Evolutionary conservation across 2,113 vertebrate species (phyloP).

Genomic region (Scortum barcoo): DNA sequence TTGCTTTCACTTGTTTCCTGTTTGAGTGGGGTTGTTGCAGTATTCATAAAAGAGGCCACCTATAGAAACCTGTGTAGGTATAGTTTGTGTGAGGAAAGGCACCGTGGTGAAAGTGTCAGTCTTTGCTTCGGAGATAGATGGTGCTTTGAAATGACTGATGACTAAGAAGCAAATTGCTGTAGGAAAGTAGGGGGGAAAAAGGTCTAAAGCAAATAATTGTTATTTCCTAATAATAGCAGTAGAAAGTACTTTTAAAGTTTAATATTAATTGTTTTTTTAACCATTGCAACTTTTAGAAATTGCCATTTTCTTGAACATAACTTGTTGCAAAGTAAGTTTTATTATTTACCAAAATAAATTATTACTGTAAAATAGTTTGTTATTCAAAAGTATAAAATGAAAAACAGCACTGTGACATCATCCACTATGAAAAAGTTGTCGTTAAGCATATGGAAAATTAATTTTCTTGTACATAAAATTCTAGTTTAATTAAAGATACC

Average conservation of each 20-base stretch:
- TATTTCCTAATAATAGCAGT: neutral
- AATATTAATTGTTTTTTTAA: neutral
- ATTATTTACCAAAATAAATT: no score
- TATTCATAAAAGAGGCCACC: constrained; percentile 9
- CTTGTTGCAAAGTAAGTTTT: no score
- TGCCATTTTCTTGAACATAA: no score
- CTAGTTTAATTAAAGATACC: neutral
- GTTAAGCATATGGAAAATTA: neutral
- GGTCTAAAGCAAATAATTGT: no score
- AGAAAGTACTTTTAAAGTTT: neutral
- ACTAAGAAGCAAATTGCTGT: neutral
- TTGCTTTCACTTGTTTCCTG: constrained; percentile 18
- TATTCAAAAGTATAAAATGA: neutral
- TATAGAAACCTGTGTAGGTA: constrained; percentile 29
- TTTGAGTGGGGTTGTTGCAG: constrained; percentile 23
- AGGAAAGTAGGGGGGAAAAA: no score
- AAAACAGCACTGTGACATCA: neutral
- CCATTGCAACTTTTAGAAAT: no score
- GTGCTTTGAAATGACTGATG: neutral
- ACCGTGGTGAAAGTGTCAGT: neutral
- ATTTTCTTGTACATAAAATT: neutral
- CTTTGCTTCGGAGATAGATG: constrained; percentile 11
- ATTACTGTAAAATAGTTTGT: neutral
- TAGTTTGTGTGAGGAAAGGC: constrained; percentile 17
- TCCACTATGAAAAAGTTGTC: neutral